These are phyloP conservation scores for Holothuria leucospilota DNA, from an alignment of 53 echinoderm and acorn worm species.

Conservation along the genomic window DNA sequence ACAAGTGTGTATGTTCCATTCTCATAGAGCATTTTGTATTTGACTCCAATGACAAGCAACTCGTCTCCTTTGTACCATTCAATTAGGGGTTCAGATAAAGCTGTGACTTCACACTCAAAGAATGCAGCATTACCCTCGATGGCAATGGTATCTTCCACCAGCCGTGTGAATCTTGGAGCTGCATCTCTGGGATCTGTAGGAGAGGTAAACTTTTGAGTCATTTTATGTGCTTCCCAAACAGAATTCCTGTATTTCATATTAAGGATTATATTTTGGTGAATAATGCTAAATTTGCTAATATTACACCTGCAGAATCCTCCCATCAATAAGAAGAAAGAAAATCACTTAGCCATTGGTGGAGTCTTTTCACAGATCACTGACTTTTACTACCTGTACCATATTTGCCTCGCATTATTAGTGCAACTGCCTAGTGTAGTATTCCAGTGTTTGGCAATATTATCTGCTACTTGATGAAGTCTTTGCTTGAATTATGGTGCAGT, in stretches of 20 bases:
- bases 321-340: too few species aligned
- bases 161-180: conserved; percentile 84
- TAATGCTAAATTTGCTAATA: neutral
- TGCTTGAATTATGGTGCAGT: too few species aligned
- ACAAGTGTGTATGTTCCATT: conserved; percentile 94
- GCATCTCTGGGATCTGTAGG: conserved; percentile 80
- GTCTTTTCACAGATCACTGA: too few species aligned
- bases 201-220: too few species aligned
- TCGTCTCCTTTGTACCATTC: conserved; percentile 85
- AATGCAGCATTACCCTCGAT: conserved; percentile 92
- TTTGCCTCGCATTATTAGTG: too few species aligned
- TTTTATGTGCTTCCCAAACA: too few species aligned
- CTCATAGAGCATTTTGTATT: conserved; percentile 99
- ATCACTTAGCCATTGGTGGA: too few species aligned
- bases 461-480: too few species aligned
- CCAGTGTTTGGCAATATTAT: too few species aligned
- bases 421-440: too few species aligned
- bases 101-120: conserved; percentile 97
- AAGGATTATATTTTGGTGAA: neutral
- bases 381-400: too few species aligned
- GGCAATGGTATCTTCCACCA: conserved; percentile 75
- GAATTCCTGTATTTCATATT: too few species aligned
- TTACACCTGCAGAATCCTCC: neutral
- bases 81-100: conserved; percentile 93
- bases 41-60: conserved; percentile 82